Evolutionary conservation across 2,888 invertebrate genomes (phyloP), one percentile per base, ranked within the genome.

Genomic region (Stenichneumon culpator): DNA sequence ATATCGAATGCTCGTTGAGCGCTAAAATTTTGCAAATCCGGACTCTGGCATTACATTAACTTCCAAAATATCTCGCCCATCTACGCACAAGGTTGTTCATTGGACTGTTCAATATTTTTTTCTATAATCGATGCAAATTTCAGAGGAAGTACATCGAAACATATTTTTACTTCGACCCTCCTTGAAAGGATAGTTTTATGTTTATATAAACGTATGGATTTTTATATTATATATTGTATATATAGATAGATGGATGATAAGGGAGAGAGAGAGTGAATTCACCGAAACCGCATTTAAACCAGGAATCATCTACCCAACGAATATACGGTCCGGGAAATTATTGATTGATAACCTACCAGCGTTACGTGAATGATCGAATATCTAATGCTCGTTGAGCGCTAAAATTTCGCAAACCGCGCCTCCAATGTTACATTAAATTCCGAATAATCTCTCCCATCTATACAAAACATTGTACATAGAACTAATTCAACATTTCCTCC

Each of bases 231-330:
- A 7, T 36, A 36, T 36, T 36, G 6, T 1, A 36, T 36, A 65
- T 19, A 36, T 9, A 22, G 39, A 77, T 67, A 11, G 67, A 52
- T 39, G n/a, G 63, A 52, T 39, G 52, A 44, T 3, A 44, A 63
- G 44, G 36, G 54, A 22, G 14, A 25, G 44, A 47, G 54, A 22
- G 14, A 25, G 50, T 78, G 52, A 70, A 72, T 84, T 84, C 47
- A 54, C 63, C 25, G 6, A 52, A 69, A 72, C 74, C 81, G 79
- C 84, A 84, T 79, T 84, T 52, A 70, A 79, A 84, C 78, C 28
- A 65, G 47, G 63, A 81, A 73, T 78, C 73, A 39, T 70, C 63
- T 57, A 65, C 36, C 68, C 60, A 72, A 47, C 70, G 67, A 75
- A 57, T 65, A 3, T 65, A 19, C 57, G 14, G 65, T 22, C 6